Percentiles rank a stretch among this genome's conserved stretches.
These are phyloP conservation scores for Pontoporia blainvillei DNA, from an alignment of 2,113 vertebrate genomes.

Conservation along the genomic window DNA sequence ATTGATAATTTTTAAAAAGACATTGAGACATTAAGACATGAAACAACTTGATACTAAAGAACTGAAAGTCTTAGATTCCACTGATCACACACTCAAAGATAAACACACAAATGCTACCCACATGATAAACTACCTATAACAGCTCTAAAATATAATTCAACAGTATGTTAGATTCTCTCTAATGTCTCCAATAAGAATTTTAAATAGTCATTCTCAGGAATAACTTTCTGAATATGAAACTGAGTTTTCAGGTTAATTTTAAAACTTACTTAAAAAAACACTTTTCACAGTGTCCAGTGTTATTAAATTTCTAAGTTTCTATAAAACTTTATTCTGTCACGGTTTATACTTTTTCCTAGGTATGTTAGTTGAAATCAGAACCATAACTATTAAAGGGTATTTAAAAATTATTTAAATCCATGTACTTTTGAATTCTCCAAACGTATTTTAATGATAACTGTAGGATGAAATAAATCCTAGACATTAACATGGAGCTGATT, in stretches of 20 bases:
- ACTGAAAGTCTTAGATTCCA: not conserved
- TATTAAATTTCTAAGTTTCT: not conserved
- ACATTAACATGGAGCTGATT: not conserved
- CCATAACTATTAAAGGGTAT: not conserved
- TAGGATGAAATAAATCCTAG: not conserved
- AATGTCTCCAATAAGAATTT: not conserved
- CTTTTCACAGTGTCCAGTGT: not conserved
- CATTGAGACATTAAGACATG: constrained; percentile 17
- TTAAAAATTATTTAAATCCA: constrained; percentile 2
- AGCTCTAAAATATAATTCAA: constrained; percentile 25
- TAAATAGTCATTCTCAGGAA: not conserved
- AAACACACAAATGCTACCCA: not conserved
- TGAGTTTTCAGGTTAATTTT: not conserved
- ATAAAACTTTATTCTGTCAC: not conserved
- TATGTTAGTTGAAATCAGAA: not conserved
- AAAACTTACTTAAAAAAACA: not conserved
- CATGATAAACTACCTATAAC: not conserved
- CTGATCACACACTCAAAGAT: not conserved
- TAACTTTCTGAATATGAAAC: not conserved
- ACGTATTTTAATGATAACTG: not conserved
- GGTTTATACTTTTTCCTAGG: not conserved
- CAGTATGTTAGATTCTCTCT: not conserved
- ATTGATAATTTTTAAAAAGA: constrained; percentile 31
- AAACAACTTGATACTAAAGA: not conserved
- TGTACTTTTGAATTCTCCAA: not conserved